These are phyloP conservation scores for Meriones psammophilus DNA, from an alignment of 2,797 vertebrate species.

Conservation along the genomic window DNA sequence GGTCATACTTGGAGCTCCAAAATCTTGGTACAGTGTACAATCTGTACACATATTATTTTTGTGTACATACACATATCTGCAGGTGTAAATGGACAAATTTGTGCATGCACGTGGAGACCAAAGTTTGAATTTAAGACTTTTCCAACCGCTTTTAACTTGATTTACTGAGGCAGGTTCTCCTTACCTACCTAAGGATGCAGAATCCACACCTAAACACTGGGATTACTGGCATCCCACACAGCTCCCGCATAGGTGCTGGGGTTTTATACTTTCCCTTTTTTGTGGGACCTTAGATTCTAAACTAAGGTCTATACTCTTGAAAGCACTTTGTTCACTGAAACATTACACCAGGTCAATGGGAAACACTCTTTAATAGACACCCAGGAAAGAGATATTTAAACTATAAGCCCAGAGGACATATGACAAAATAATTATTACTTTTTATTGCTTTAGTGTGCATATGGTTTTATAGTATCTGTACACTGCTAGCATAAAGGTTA, in stretches of 20 bases:
- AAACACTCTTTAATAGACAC: not conserved
- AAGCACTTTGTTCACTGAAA: not conserved
- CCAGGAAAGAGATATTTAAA: not conserved
- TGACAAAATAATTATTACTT: not conserved
- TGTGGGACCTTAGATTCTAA: not conserved
- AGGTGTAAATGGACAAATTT: not conserved
- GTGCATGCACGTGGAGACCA: not conserved
- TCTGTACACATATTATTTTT: not conserved
- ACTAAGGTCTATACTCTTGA: not conserved
- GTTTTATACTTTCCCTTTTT: not conserved
- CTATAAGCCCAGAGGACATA: not conserved
- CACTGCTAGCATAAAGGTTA: not conserved
- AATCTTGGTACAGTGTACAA: accelerated
- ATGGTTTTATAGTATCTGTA: not conserved
- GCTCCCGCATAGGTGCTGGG: not conserved
- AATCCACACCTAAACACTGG: not conserved
- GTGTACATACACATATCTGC: not conserved
- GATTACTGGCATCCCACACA: not conserved
- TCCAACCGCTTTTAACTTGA: not conserved
- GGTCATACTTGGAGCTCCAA: not conserved
- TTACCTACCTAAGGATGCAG: not conserved
- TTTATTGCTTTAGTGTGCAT: not conserved
- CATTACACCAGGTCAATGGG: not conserved
- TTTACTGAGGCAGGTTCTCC: not conserved
- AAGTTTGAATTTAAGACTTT: not conserved